Conservation (phyloP, 2,888 invertebrate species). For the Drosophila nr. perissopoda region DNA sequence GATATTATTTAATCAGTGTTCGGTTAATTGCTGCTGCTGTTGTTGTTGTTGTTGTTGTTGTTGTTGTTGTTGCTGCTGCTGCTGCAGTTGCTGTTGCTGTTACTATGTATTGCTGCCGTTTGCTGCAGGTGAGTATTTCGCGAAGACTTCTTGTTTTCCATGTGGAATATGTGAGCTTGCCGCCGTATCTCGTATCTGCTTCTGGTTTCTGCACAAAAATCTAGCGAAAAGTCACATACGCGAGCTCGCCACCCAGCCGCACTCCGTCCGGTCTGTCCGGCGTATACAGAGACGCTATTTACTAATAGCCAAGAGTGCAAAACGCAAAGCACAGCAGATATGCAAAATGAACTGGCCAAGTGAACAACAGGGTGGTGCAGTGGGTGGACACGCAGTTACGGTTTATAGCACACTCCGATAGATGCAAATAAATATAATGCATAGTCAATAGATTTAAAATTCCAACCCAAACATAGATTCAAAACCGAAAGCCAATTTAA, state of each 20-base stretch:
- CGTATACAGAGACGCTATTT: neutral
- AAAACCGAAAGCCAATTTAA: neutral
- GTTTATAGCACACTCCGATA: neutral
- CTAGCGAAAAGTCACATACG: conserved; percentile 80
- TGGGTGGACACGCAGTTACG: neutral
- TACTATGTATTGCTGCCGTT: conserved; percentile 47
- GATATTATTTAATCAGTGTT: conserved; percentile 66
- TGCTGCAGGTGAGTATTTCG: conserved; percentile 76
- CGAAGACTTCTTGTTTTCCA: conserved; percentile 65
- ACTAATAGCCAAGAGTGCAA: neutral
- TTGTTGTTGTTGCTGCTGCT: neutral
- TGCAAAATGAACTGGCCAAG: neutral
- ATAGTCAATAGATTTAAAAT: neutral
- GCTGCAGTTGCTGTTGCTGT: conserved; percentile 6
- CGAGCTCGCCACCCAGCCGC: conserved; percentile 34
- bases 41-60: conserved; percentile 4
- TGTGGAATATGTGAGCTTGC: conserved; percentile 68
- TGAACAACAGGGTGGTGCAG: neutral
- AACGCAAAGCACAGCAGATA: neutral
- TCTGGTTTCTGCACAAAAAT: conserved; percentile 68
- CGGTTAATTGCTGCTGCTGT: conserved; percentile 37
- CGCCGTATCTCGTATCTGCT: conserved; percentile 71
- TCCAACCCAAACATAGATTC: neutral
- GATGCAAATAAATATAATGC: neutral
- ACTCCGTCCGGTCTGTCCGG: conserved; percentile 49